phyloP scores from a whole-genome alignment of 64 coral and sea anemone genomes.

The Anthopleura sola region DNA sequence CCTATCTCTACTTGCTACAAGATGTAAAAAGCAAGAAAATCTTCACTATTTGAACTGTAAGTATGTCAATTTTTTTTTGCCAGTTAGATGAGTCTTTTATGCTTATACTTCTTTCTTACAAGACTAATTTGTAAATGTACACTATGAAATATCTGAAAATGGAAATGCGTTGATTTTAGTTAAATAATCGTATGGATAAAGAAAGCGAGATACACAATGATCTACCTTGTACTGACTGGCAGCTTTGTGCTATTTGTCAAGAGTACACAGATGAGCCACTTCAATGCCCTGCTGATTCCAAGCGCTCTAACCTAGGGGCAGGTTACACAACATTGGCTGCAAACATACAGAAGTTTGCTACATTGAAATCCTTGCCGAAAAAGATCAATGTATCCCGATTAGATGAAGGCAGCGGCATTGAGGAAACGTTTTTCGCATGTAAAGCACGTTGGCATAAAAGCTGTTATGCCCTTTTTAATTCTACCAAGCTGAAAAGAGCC shows the following conservation, averaged over 20 bases:
- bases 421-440: conserved; percentile 31
- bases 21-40: too few species aligned
- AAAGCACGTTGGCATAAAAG: conserved; percentile 67
- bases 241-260: conserved; percentile 66
- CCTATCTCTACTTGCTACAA: too few species aligned
- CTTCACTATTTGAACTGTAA: too few species aligned
- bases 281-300: conserved; percentile 57
- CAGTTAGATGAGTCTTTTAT: too few species aligned
- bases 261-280: conserved; percentile 26
- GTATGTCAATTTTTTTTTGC: too few species aligned
- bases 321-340: conserved; percentile 51
- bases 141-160: too few species aligned
- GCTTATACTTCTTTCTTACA: too few species aligned
- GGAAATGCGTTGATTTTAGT: too few species aligned
- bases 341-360: conserved; percentile 40
- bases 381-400: conserved; percentile 24
- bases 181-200: too few species aligned
- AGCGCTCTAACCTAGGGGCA: conserved; percentile 31
- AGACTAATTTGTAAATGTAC: too few species aligned
- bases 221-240: too few species aligned
- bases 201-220: too few species aligned
- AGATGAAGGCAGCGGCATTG: conserved; percentile 66
- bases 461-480: conserved; percentile 48
- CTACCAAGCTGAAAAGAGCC: conserved; percentile 64
- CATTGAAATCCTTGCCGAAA: conserved; percentile 36